Conservation (phyloP, 2,888 invertebrate genomes). For the Tiliacea citrago region DNA sequence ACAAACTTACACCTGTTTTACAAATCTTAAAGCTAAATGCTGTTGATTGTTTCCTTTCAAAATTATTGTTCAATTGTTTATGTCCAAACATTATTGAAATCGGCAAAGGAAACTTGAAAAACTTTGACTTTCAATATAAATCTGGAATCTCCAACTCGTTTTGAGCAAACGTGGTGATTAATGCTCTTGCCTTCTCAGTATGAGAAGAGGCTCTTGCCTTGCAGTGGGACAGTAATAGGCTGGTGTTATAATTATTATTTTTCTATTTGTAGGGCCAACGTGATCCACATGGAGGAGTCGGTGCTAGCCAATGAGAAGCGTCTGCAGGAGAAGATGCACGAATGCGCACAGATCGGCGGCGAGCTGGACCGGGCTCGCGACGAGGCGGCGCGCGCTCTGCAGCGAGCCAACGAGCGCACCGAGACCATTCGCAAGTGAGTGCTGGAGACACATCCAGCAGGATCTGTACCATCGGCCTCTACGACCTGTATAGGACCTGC, state of each 20-base stretch:
- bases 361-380: constrained; percentile 92
- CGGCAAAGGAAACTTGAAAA: too few species aligned
- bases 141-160: background rate
- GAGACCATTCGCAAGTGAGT: constrained; percentile 91
- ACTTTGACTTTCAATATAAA: background rate
- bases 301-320: constrained; percentile 91
- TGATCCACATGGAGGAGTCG: constrained; percentile 90
- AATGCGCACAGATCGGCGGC: constrained; percentile 92
- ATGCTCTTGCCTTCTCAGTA: background rate
- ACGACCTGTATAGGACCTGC: background rate
- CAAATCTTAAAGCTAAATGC: background rate
- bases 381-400: constrained; percentile 92
- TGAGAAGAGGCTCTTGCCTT: background rate
- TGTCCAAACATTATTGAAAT: too few species aligned
- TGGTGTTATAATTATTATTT: background rate
- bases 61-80: background rate
- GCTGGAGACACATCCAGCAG: background rate
- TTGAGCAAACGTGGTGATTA: background rate
- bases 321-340: constrained; percentile 92
- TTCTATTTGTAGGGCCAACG: constrained; percentile 76
- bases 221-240: background rate
- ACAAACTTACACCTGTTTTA: too few species aligned
- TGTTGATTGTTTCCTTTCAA: background rate
- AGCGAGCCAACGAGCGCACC: constrained; percentile 92
- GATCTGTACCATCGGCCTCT: background rate